Percentiles rank a stretch among this genome's conserved stretches.
These are phyloP conservation scores for Hippopotamyrus pictus DNA, from an alignment of 2,797 vertebrate species.

Conservation along the genomic window DNA sequence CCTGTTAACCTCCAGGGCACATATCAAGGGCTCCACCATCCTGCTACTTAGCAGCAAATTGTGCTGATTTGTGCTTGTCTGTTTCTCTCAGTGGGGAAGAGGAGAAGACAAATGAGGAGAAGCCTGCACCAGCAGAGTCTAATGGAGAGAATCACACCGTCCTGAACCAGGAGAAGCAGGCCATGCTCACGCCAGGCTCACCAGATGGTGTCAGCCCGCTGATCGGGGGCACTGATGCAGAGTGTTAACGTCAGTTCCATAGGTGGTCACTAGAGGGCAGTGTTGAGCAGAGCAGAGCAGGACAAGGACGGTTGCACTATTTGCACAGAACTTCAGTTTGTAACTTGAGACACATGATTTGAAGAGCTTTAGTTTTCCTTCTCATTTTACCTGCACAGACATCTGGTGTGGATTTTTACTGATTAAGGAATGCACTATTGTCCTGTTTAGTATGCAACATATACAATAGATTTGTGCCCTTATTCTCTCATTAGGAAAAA, in stretches of 20 bases:
- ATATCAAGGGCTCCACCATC: neutral
- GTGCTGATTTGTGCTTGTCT: neutral
- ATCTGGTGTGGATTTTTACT: constrained; percentile 31
- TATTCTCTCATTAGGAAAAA: constrained; percentile 18
- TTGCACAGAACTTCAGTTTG: constrained; percentile 51
- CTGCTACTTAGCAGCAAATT: neutral
- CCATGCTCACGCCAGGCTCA: constrained; percentile 24
- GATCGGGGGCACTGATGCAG: constrained; percentile 44
- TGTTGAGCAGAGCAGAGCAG: constrained; percentile 18
- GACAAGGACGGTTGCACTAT: constrained; percentile 46
- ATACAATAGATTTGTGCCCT: constrained; percentile 18
- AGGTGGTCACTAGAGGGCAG: constrained; percentile 22
- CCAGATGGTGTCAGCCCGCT: constrained; percentile 32
- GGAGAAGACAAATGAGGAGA: constrained; percentile 18
- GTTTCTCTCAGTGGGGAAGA: constrained; percentile 42
- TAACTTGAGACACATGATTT: constrained; percentile 24
- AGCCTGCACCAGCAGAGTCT: constrained; percentile 28
- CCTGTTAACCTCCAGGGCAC: neutral
- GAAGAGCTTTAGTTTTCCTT: constrained; percentile 31
- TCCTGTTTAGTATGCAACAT: constrained; percentile 23
- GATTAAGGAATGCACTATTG: constrained; percentile 39
- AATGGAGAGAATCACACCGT: constrained; percentile 43
- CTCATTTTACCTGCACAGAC: constrained; percentile 36
- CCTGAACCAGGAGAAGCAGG: constrained; percentile 20
- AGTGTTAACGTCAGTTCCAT: constrained; percentile 47